Evolutionary conservation across 1,140 invertebrate genomes (phyloP).

Genomic region (Hylaeus volcanicus): DNA sequence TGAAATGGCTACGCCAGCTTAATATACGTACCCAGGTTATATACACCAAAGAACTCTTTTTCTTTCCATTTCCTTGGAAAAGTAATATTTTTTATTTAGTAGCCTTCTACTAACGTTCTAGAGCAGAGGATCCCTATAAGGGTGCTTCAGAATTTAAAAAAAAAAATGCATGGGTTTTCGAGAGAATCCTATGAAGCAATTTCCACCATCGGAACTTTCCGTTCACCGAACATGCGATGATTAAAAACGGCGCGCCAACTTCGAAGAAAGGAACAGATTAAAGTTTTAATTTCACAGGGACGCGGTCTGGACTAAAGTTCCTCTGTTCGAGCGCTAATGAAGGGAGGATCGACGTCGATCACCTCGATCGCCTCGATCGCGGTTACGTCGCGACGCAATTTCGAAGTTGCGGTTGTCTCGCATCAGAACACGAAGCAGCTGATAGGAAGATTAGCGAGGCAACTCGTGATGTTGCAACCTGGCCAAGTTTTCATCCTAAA

Average conservation of each 20-base stretch:
- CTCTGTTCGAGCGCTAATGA: background rate
- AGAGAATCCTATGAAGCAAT: background rate
- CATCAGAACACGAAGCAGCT: background rate
- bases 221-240: background rate
- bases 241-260: background rate
- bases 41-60: background rate
- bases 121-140: background rate
- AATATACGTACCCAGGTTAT: too few relatives aligned
- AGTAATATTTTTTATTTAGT: too few relatives aligned
- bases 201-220: background rate
- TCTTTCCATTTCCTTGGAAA: background rate
- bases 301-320: background rate
- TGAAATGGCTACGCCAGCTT: too few relatives aligned
- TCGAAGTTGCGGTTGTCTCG: background rate
- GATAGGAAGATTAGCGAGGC: conserved; percentile 1
- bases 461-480: background rate
- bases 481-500: background rate
- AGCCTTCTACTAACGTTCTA: too few relatives aligned
- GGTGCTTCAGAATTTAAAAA: too few relatives aligned
- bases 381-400: background rate
- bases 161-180: background rate
- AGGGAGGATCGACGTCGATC: background rate
- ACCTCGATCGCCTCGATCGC: background rate
- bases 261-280: background rate
- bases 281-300: background rate